Conservation (phyloP, 2,888 invertebrate species). For the Andrena camellia region DNA sequence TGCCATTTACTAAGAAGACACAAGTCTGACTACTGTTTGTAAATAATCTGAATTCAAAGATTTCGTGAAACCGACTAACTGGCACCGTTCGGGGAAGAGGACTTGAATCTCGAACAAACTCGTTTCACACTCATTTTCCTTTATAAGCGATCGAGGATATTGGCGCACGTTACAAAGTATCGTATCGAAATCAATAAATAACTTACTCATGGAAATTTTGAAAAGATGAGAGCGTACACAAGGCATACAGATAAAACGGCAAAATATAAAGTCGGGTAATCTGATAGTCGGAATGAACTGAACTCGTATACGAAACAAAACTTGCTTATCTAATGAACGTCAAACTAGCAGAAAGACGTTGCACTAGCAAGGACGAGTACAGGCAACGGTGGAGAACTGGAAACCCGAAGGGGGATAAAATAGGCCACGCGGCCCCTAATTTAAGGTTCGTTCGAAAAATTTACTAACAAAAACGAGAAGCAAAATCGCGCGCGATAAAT, state of each 20-base stretch:
- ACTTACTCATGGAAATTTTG: slow-evolving; percentile 75
- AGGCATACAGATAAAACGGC: slow-evolving; percentile 71
- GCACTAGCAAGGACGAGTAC: slow-evolving; percentile 60
- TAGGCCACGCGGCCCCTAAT: slow-evolving; percentile 63
- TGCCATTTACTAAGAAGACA: slow-evolving; percentile 4
- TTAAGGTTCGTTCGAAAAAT: slow-evolving; percentile 59
- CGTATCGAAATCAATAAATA: slow-evolving; percentile 71
- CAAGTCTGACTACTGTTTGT: background rate
- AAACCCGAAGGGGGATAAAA: slow-evolving; percentile 63
- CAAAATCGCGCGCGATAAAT: background rate
- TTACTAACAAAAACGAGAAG: slow-evolving; percentile 31
- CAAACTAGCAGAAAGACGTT: slow-evolving; percentile 72
- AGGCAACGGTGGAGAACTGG: slow-evolving; percentile 48
- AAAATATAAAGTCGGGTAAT: slow-evolving; percentile 47
- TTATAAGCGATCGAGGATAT: slow-evolving; percentile 41
- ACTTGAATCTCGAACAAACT: background rate
- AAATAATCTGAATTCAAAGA: background rate
- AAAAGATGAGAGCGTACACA: slow-evolving; percentile 62
- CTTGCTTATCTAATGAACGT: slow-evolving; percentile 66
- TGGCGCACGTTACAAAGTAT: slow-evolving; percentile 62
- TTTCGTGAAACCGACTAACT: background rate
- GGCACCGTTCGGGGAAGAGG: background rate
- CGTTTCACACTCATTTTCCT: slow-evolving; percentile 14
- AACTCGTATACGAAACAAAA: slow-evolving; percentile 53
- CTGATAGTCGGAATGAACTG: slow-evolving; percentile 39